Percentiles rank a stretch among this genome's conserved stretches.
phyloP scores from a whole-genome alignment of 2,888 invertebrate genomes.

The Limenitis camilla region DNA sequence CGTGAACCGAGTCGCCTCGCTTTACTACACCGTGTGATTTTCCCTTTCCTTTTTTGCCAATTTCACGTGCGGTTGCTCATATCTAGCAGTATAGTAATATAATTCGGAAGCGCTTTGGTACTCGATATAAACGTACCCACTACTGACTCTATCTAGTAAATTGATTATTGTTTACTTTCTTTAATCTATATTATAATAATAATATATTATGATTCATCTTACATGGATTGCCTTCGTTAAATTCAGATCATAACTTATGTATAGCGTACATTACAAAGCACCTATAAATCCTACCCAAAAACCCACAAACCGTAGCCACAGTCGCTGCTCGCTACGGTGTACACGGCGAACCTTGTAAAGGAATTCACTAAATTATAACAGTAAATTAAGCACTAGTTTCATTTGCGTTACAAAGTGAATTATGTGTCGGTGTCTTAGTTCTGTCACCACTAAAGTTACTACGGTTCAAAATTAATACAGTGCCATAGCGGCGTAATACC shows the following conservation, averaged over 20 bases:
- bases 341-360: constrained; percentile 50
- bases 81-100: constrained; percentile 37
- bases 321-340: constrained; percentile 34
- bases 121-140: constrained; percentile 14
- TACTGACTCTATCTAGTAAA: constrained; percentile 10
- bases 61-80: constrained; percentile 67
- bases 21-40: constrained; percentile 58
- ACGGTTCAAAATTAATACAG: constrained; percentile 75
- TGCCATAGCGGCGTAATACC: constrained; percentile 71
- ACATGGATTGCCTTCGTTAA: neutral
- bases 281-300: constrained; percentile 29
- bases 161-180: constrained; percentile 8
- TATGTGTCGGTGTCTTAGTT: constrained; percentile 73
- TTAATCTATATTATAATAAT: too few relatives aligned
- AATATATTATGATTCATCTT: neutral
- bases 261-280: constrained; percentile 25
- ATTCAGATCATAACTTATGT: constrained; percentile 15
- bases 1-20: constrained; percentile 65
- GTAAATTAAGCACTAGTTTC: constrained; percentile 73
- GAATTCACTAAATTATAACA: constrained; percentile 73
- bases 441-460: constrained; percentile 74
- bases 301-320: constrained; percentile 27
- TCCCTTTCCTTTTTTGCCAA: constrained; percentile 55
- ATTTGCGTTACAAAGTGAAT: constrained; percentile 72
- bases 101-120: constrained; percentile 19